phyloP scores from a whole-genome alignment of 2,888 invertebrate species.

The Digitonthophagus gazella region DNA sequence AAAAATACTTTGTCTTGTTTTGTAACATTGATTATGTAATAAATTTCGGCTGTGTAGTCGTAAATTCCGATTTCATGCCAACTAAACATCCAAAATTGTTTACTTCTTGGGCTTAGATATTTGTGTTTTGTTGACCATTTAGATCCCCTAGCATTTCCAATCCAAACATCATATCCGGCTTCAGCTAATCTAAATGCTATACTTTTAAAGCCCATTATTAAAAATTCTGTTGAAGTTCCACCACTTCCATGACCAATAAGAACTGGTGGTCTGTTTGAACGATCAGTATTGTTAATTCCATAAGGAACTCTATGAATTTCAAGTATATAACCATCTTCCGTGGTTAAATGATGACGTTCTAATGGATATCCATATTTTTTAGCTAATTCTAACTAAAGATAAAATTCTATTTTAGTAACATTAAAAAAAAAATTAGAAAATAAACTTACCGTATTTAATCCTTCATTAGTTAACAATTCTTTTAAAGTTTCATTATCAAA shows the following conservation, averaged over 20 bases:
- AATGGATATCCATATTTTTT: conserved; percentile 57
- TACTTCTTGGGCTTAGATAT: conserved; percentile 40
- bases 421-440: background rate
- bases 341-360: conserved; percentile 62
- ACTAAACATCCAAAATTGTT: conserved; percentile 51
- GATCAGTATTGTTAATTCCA: conserved; percentile 42
- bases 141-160: conserved; percentile 79
- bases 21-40: conserved; percentile 61
- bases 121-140: conserved; percentile 61
- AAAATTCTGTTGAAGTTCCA: conserved; percentile 70
- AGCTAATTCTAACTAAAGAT: conserved; percentile 3
- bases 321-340: conserved; percentile 78
- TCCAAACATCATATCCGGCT: conserved; percentile 75
- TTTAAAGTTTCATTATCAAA: background rate
- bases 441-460: conserved; percentile 27
- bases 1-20: conserved; percentile 61
- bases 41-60: conserved; percentile 75
- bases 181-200: conserved; percentile 61
- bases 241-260: conserved; percentile 71
- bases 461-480: conserved; percentile 17
- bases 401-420: background rate
- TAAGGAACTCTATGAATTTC: conserved; percentile 70
- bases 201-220: conserved; percentile 66
- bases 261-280: conserved; percentile 55
- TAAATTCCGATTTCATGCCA: conserved; percentile 71